phyloP scores from a whole-genome alignment of 2,797 vertebrate species.

The Micromesistius poutassou region DNA sequence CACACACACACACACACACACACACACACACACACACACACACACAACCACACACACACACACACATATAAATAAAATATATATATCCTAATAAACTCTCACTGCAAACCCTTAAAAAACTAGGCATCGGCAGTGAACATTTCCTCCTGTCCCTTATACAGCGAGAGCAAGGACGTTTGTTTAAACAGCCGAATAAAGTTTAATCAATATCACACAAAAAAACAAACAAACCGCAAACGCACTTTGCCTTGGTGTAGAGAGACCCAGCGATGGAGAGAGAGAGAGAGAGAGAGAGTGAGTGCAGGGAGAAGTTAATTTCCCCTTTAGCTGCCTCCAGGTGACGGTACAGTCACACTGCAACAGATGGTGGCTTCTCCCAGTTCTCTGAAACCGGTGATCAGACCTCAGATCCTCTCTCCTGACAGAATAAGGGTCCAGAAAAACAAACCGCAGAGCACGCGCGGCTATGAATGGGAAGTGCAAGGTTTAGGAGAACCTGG shows the following conservation, averaged over 20 bases:
- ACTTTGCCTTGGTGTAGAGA: not conserved
- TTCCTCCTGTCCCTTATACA: not conserved
- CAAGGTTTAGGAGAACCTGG: not conserved
- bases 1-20: not conserved
- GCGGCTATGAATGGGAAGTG: not conserved
- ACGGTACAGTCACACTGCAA: not conserved
- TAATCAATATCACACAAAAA: not conserved
- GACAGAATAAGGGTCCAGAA: not conserved
- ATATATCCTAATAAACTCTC: not conserved
- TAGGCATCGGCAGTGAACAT: not conserved
- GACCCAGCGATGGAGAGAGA: not conserved
- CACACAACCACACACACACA: slow-evolving; percentile 4
- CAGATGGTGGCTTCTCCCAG: not conserved
- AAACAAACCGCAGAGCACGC: not conserved
- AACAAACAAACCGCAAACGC: not conserved
- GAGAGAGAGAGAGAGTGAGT: not conserved
- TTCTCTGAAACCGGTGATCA: not conserved
- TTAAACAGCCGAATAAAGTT: not conserved
- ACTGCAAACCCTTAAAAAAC: not conserved
- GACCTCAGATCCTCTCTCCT: not conserved
- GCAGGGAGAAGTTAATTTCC: not conserved
- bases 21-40: not conserved
- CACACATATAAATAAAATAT: slow-evolving; percentile 5
- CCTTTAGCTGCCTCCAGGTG: not conserved
- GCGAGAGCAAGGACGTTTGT: not conserved